Conservation (phyloP, 2,113 vertebrate genomes). For the Otolemur garnettii region DNA sequence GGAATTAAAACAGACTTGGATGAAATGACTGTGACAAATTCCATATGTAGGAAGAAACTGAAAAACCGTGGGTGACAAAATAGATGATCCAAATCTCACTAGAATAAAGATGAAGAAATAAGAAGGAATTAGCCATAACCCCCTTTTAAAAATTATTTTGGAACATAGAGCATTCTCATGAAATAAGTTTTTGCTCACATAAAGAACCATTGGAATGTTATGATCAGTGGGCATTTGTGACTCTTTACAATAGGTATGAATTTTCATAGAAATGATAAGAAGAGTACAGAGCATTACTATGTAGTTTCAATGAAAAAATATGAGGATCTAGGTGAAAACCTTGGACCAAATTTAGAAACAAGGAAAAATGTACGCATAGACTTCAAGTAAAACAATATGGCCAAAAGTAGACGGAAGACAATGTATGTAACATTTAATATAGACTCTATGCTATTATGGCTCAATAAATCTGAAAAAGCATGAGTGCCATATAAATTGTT, state of each 20-base stretch:
- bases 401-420: not conserved
- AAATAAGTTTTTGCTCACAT: not conserved
- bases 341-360: not conserved
- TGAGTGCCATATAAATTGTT: not conserved
- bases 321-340: not conserved
- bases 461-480: not conserved
- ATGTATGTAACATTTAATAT: not conserved
- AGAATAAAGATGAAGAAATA: not conserved
- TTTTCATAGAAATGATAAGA: not conserved
- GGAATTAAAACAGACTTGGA: slow-evolving; percentile 50
- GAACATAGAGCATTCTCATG: not conserved
- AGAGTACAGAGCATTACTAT: not conserved
- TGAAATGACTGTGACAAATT: slow-evolving; percentile 39
- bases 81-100: not conserved
- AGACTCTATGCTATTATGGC: not conserved
- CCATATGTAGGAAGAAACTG: not conserved
- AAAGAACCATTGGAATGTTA: not conserved
- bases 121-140: not conserved
- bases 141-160: not conserved
- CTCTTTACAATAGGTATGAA: not conserved
- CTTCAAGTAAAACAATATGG: not conserved
- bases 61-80: not conserved
- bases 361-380: not conserved
- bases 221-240: not conserved
- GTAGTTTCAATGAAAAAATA: not conserved